These are phyloP conservation scores for Ornithorhynchus anatinus DNA, from an alignment of 2,113 vertebrate genomes.

Conservation along the genomic window DNA sequence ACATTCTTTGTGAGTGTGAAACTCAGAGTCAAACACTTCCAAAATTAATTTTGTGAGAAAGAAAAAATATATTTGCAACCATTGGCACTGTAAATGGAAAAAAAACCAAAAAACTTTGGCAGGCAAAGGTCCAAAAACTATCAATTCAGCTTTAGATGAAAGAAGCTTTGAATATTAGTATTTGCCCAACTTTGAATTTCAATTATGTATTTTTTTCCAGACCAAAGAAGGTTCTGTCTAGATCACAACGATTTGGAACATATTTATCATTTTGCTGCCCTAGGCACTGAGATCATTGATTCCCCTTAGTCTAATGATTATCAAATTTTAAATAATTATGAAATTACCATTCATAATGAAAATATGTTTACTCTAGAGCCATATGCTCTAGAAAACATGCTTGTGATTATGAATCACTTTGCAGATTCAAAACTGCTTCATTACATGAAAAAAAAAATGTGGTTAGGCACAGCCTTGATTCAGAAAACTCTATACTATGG, in stretches of 20 bases:
- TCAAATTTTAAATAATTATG: too few species aligned
- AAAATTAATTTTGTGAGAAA: conserved; percentile 19
- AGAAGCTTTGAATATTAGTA: conserved; percentile 21
- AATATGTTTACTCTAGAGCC: too few species aligned
- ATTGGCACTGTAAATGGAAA: conserved; percentile 3
- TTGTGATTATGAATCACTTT: too few species aligned
- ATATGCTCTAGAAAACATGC: too few species aligned
- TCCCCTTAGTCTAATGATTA: too few species aligned
- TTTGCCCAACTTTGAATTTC: not conserved
- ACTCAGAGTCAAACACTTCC: conserved; percentile 25
- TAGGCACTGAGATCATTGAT: too few species aligned
- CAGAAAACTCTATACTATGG: too few species aligned
- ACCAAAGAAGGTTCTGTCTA: conserved; percentile 15
- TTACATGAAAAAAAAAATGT: too few species aligned
- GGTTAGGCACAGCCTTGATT: too few species aligned
- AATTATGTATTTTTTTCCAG: conserved; percentile 10
- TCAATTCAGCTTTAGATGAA: not conserved
- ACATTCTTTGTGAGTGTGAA: conserved; percentile 15
- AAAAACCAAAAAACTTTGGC: not conserved
- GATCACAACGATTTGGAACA: conserved; percentile 19
- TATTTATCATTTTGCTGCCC: too few species aligned
- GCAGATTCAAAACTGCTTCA: too few species aligned
- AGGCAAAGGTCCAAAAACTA: conserved; percentile 35
- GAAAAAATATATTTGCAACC: conserved; percentile 15
- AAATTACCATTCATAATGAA: too few species aligned